These are phyloP conservation scores for Paragorgia papillata DNA, from an alignment of 92 coral and sea anemone genomes.

Conservation along the genomic window DNA sequence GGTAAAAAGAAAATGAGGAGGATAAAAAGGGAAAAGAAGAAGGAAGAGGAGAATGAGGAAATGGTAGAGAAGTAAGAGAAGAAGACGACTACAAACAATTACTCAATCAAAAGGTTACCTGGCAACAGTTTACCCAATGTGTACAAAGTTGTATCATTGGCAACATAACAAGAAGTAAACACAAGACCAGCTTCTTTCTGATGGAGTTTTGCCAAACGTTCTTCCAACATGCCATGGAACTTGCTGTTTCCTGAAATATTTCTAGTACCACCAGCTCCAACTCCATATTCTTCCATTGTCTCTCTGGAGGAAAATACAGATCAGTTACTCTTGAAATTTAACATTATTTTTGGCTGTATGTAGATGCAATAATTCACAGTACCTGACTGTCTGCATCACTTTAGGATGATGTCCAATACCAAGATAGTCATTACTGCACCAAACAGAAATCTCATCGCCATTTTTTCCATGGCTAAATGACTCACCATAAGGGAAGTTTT, in stretches of 20 bases:
- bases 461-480: slow-evolving; percentile 54
- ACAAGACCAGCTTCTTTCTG: slow-evolving; percentile 19
- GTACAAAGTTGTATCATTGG: slow-evolving; percentile 93
- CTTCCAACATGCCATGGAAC: slow-evolving; percentile 83
- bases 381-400: slow-evolving; percentile 84
- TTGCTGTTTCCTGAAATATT: slow-evolving; percentile 97
- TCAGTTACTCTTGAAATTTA: no score
- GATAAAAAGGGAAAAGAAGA: background rate
- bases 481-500: slow-evolving; percentile 77
- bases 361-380: no score
- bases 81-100: slow-evolving; percentile 50
- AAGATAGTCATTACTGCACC: slow-evolving; percentile 98
- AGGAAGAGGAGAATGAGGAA: background rate
- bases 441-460: slow-evolving; percentile 79
- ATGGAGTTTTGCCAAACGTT: slow-evolving; percentile 65
- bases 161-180: slow-evolving; percentile 95
- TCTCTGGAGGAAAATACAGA: slow-evolving; percentile 55
- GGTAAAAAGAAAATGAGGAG: background rate
- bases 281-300: slow-evolving; percentile 83
- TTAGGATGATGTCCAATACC: slow-evolving; percentile 96
- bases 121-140: slow-evolving; percentile 92
- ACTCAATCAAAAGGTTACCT: slow-evolving; percentile 64
- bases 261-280: slow-evolving; percentile 97
- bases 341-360: no score
- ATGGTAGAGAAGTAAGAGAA: background rate